These are phyloP conservation scores for Elachura formosa DNA, from an alignment of 2,113 vertebrate species.

Conservation along the genomic window DNA sequence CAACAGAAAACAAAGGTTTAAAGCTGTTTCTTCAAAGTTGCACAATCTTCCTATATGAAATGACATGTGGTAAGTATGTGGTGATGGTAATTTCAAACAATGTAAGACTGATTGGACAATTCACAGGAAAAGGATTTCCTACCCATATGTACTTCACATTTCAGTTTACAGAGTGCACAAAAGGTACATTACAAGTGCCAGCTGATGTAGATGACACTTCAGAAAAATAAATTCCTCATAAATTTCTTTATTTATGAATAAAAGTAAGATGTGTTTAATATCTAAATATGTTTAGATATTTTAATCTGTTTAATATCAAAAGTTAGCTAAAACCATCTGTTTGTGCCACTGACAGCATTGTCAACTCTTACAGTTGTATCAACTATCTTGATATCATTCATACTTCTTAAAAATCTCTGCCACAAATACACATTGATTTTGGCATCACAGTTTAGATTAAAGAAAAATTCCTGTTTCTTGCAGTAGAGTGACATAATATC, in stretches of 20 bases:
- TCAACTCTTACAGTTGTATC: neutral
- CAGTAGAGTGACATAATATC: rapidly evolving
- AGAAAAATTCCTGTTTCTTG: neutral
- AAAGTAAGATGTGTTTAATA: conserved; percentile 26
- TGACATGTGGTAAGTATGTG: neutral
- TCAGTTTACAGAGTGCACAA: neutral
- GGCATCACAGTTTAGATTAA: neutral
- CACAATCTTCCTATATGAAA: neutral
- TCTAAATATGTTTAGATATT: neutral
- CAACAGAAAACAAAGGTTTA: neutral
- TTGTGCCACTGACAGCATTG: neutral
- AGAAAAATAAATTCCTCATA: conserved; percentile 33
- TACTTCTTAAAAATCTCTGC: neutral
- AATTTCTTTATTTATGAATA: neutral
- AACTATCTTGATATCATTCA: neutral
- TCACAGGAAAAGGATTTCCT: conserved; percentile 54
- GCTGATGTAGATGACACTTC: neutral
- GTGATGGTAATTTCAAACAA: neutral
- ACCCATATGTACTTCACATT: neutral
- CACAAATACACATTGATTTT: neutral
- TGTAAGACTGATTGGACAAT: conserved; percentile 25
- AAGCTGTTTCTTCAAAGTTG: neutral
- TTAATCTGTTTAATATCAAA: conserved; percentile 47
- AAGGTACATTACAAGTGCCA: neutral
- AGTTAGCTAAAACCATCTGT: conserved; percentile 46